Evolutionary conservation across 2,797 vertebrate genomes (phyloP), one percentile per base, ranked within the genome.

Genomic region (Petrocephalus sullivani): DNA sequence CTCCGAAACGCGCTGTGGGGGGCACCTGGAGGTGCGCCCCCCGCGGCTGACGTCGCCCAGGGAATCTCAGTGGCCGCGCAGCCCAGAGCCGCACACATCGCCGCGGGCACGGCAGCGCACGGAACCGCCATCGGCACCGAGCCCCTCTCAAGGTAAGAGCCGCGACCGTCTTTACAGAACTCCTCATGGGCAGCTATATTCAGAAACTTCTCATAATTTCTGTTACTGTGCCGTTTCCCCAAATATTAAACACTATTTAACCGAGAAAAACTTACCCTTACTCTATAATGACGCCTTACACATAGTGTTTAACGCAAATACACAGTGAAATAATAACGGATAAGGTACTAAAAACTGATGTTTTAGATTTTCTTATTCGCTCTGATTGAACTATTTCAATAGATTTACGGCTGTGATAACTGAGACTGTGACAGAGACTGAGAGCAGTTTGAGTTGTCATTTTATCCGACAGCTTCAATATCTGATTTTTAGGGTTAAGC

Each of bases 141-240:
- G 57, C 58, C 81, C 46, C 19, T 53, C 81, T 83, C 61, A 23
- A 88, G 88, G 88, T 88, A 88, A 86, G 88, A 71, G 33, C 78
- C 49, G 28, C 41, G 41, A 46, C 41, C 41, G 41, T 46, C 41
- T 46, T 46, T 46, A 46, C 41, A 46, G 41, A 46, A 46, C 41
- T 46, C 41, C 41, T 46, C 4, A 3, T 46, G 3, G 41, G 41
- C 41, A 46, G 14, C 64, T 3, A 10, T 4, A 71, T 33, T 28
- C 33, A n/a, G 0, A 16, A 16, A 28, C n/a, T 67, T 6, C 12
- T 19, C 61, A 23, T 23, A 28, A 84, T 23, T 84, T 84, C 0
- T 2, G 19, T 23, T 84, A 41, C 67, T 75, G 4, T 75, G 33
- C 7, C 16, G 0, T 12, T 8, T 28, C 64, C 61, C 14, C 14